Percentiles rank a stretch among this genome's conserved stretches.
phyloP scores from a whole-genome alignment of 2,797 vertebrate genomes.

The Falco columbarius region DNA sequence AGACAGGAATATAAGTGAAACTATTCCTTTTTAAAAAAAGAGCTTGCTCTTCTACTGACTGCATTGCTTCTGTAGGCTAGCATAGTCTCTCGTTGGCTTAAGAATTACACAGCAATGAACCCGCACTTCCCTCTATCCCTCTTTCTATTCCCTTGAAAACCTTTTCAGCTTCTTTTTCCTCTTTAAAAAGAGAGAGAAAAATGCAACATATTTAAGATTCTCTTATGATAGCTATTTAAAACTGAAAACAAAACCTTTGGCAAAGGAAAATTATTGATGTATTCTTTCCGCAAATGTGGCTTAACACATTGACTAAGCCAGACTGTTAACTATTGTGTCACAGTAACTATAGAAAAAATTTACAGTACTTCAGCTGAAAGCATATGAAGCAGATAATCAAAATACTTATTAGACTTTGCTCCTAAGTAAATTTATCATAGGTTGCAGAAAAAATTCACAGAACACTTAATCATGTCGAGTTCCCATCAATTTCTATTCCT shows the following conservation, averaged over 20 bases:
- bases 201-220: neutral
- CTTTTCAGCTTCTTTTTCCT: neutral
- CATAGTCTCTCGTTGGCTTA: neutral
- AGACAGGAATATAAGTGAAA: neutral
- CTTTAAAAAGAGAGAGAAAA: neutral
- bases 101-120: neutral
- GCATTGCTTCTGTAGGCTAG: neutral
- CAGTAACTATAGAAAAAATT: neutral
- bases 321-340: neutral
- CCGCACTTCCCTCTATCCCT: neutral
- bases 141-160: neutral
- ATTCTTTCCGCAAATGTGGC: neutral
- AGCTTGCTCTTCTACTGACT: neutral
- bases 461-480: neutral
- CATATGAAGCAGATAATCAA: conserved; percentile 11
- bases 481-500: neutral
- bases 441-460: neutral
- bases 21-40: neutral
- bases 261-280: neutral
- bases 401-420: neutral
- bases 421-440: conserved; percentile 8
- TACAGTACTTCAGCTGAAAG: neutral
- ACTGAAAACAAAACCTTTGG: neutral
- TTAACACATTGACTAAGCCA: neutral
- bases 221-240: neutral